Evolutionary conservation across 1,140 invertebrate species (phyloP).

Genomic region (Drosophila dunni): DNA sequence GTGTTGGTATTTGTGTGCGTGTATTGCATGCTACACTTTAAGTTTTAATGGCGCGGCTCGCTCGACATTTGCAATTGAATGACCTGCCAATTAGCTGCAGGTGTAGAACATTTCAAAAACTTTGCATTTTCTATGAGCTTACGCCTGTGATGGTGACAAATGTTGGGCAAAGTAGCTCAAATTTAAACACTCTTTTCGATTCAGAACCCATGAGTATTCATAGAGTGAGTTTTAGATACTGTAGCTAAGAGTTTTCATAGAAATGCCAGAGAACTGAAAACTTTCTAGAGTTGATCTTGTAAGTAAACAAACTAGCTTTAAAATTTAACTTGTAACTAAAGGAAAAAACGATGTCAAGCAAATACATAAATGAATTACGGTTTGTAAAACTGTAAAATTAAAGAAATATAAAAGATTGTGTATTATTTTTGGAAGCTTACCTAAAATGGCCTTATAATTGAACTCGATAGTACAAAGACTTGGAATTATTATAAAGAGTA

Average conservation of each 20-base stretch:
- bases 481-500: no score
- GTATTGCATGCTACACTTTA: constrained; percentile 69
- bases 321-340: no score
- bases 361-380: no score
- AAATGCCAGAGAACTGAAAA: not conserved
- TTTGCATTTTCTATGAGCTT: constrained; percentile 16
- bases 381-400: no score
- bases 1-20: constrained; percentile 31
- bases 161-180: constrained; percentile 40
- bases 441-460: no score
- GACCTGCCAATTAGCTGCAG: constrained; percentile 69
- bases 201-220: constrained; percentile 4
- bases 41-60: constrained; percentile 63
- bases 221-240: constrained; percentile 3
- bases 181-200: constrained; percentile 27
- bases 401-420: no score
- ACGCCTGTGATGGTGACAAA: constrained; percentile 14
- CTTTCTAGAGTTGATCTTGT: no score
- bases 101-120: constrained; percentile 45
- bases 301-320: no score
- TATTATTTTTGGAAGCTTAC: no score
- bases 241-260: not conserved
- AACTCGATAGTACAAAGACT: no score
- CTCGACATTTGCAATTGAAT: constrained; percentile 52
- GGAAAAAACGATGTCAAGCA: no score